Base-by-base conservation (phyloP, 2,888 invertebrate genomes). In the Bedellia somnulentella region DNA sequence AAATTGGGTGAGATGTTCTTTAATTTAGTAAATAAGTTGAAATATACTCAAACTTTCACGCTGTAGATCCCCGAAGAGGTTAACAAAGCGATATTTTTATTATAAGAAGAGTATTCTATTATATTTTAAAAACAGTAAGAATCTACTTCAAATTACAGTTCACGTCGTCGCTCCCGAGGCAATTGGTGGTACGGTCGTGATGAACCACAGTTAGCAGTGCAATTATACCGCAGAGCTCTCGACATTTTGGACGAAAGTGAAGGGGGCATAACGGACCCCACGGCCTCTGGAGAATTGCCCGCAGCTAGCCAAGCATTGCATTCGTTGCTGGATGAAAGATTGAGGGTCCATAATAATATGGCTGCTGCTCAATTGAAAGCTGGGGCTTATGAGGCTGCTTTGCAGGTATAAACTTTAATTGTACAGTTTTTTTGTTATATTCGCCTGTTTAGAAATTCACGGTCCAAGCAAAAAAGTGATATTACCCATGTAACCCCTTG, bases 291-390 rank as follows among this genome's bases (percentile, higher is more conserved):
- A 1, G 78, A 70, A 3, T 39, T 75, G 9, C 37, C 55, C 4
- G 57, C 66, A 8, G 40, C 56, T 0, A 52, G 60, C 0, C 57
- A 57, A 1, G 55, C 52, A 0, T 41, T 75, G 4, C 46, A 51
- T 31, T 48, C 78, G 21, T 51, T 94, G 29, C 52, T 93, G 16
- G 90, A 92, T 31, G 89, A 91, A 49, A 73, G 92, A 38, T 70
- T 93, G 30, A 85, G 89, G 46, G 89, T 93, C 1, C 87, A 89
- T 47, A 95, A 95, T 55, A 96, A 96, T 56, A 82, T 95, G 79
- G 93, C 94, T 9, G 91, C 92, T 37, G 90, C 93, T 9, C 94
- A 95, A 64, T 80, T 95, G 41, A 93, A 92, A 76, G 85, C 89
- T 22, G 85, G 88, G 32, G 87, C 90, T 5, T 91, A 83, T 52